phyloP scores from a whole-genome alignment of 2,113 vertebrate genomes.

The Platichthys stellatus region DNA sequence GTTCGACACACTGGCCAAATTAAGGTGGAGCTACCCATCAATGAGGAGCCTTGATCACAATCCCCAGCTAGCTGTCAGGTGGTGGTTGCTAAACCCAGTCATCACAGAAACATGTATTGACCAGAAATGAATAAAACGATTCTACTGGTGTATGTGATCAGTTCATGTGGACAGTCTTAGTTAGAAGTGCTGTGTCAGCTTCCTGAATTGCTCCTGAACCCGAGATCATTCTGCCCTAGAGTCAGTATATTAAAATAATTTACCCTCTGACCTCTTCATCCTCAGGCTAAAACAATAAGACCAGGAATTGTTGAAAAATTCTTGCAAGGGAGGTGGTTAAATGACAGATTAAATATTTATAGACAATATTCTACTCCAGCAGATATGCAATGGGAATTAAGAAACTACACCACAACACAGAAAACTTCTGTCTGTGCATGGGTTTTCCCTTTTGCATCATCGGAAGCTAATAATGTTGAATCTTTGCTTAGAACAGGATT shows the following conservation, averaged over 20 bases:
- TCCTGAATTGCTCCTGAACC: neutral
- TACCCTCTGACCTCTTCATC: neutral
- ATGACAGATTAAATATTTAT: conserved; percentile 23
- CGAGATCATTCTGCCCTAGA: neutral
- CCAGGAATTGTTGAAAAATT: conserved; percentile 4
- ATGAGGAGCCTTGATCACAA: no score
- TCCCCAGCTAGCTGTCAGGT: no score
- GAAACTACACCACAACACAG: neutral
- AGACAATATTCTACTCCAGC: neutral
- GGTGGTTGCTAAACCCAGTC: no score
- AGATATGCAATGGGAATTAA: neutral
- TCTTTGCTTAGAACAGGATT: neutral
- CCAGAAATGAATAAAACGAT: no score
- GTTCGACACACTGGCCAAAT: no score
- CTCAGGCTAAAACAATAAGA: conserved; percentile 26
- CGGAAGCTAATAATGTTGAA: neutral
- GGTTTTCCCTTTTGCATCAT: neutral
- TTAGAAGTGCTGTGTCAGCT: conserved; percentile 15
- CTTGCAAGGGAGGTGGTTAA: neutral
- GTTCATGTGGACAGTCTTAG: no score
- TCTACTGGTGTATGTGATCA: no score
- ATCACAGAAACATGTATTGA: no score
- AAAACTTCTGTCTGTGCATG: neutral
- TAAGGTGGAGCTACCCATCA: no score
- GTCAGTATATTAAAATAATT: neutral